phyloP scores from a whole-genome alignment of 2,888 invertebrate species.

The Lacanobia wlatinum region DNA sequence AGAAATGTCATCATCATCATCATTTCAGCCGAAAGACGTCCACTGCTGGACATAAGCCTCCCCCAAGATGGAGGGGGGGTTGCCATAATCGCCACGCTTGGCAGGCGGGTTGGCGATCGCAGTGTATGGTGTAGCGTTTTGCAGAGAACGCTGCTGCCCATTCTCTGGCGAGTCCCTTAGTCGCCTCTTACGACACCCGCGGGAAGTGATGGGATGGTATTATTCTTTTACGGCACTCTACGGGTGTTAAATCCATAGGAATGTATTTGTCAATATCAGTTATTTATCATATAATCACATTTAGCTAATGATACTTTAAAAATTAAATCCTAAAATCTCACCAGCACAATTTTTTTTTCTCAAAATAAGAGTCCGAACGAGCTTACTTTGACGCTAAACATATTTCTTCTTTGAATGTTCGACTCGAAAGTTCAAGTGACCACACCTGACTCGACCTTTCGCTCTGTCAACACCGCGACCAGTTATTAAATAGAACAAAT shows the following conservation, averaged over 20 bases:
- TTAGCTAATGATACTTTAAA: background rate
- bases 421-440: slow-evolving; percentile 24
- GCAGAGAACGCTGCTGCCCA: too few species aligned
- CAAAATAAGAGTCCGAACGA: background rate
- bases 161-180: too few species aligned
- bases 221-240: too few species aligned
- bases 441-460: slow-evolving; percentile 38
- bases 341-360: background rate
- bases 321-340: background rate
- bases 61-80: too few species aligned
- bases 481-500: slow-evolving; percentile 48
- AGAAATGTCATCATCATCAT: background rate
- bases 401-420: slow-evolving; percentile 2
- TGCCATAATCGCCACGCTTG: too few species aligned
- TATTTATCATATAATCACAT: background rate
- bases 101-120: too few species aligned
- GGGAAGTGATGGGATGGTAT: too few species aligned
- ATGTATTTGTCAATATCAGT: background rate
- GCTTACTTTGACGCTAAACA: background rate
- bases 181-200: too few species aligned
- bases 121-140: too few species aligned
- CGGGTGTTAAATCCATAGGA: too few species aligned
- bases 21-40: too few species aligned
- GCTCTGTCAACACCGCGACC: slow-evolving; percentile 29
- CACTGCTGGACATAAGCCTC: too few species aligned